Evolutionary conservation across 2,797 vertebrate species (phyloP).

Genomic region (Setipinna tenuifilis): DNA sequence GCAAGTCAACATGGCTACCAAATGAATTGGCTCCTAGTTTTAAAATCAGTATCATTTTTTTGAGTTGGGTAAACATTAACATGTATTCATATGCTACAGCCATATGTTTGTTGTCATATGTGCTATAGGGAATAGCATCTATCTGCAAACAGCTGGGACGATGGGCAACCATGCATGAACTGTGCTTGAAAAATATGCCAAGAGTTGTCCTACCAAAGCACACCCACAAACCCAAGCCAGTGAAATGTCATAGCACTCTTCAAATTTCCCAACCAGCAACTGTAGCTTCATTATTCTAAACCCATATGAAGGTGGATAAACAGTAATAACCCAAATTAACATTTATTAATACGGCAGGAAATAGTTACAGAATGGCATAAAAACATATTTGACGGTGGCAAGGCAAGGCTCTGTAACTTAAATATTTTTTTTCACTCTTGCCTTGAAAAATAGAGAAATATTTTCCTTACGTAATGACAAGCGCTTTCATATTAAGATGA

Average conservation of each 20-base stretch:
- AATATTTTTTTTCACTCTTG: neutral
- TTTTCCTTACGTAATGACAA: neutral
- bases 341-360: neutral
- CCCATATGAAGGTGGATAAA: neutral
- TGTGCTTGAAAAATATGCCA: neutral
- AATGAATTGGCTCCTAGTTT: neutral
- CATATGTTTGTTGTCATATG: neutral
- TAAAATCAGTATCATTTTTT: neutral
- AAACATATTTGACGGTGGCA: neutral
- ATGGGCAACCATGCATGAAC: neutral
- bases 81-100: neutral
- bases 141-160: neutral
- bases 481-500: neutral
- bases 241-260: neutral
- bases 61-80: neutral
- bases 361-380: neutral
- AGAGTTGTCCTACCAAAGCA: neutral
- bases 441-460: neutral
- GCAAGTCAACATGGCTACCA: neutral
- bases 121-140: neutral
- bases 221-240: neutral
- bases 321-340: neutral
- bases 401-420: no score
- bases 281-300: neutral
- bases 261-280: neutral